phyloP scores from a whole-genome alignment of 2,888 invertebrate genomes.

The Troides helena region DNA sequence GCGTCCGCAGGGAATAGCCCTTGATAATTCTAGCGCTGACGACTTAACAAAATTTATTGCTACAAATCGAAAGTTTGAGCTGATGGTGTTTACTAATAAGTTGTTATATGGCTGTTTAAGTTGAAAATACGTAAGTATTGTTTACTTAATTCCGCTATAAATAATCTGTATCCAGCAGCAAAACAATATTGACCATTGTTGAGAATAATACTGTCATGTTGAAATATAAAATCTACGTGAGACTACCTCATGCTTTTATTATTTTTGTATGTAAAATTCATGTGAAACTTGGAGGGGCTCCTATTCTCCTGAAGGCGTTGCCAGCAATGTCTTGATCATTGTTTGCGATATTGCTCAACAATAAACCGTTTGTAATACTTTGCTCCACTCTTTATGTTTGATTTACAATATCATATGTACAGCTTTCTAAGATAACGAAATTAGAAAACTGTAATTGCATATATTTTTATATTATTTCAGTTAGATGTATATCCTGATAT shows the following conservation, averaged over 20 bases:
- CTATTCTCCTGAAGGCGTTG: slow-evolving; percentile 54
- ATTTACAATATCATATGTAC: background rate
- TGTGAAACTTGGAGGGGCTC: slow-evolving; percentile 69
- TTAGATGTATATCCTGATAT: too few relatives aligned
- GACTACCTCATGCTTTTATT: slow-evolving; percentile 47
- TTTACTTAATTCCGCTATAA: slow-evolving; percentile 52
- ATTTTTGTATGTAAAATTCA: slow-evolving; percentile 64
- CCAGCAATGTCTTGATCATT: slow-evolving; percentile 57
- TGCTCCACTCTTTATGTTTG: background rate
- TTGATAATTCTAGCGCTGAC: slow-evolving; percentile 32
- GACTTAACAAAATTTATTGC: slow-evolving; percentile 46
- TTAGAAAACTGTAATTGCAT: too few relatives aligned
- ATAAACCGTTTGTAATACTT: slow-evolving; percentile 33
- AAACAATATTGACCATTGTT: slow-evolving; percentile 50
- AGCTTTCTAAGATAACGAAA: background rate
- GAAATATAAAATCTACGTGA: slow-evolving; percentile 47
- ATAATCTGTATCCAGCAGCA: slow-evolving; percentile 45
- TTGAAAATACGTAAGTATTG: slow-evolving; percentile 51
- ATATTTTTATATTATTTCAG: too few relatives aligned
- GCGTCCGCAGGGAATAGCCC: slow-evolving; percentile 68
- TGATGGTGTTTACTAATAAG: slow-evolving; percentile 37
- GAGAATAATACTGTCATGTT: slow-evolving; percentile 46
- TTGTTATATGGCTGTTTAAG: slow-evolving; percentile 34
- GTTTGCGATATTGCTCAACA: slow-evolving; percentile 55
- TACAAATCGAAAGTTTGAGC: slow-evolving; percentile 63